Percentiles rank a stretch among this genome's conserved stretches.
Conservation (phyloP, 2,888 invertebrate genomes). For the Margaritifera margaritifera region DNA sequence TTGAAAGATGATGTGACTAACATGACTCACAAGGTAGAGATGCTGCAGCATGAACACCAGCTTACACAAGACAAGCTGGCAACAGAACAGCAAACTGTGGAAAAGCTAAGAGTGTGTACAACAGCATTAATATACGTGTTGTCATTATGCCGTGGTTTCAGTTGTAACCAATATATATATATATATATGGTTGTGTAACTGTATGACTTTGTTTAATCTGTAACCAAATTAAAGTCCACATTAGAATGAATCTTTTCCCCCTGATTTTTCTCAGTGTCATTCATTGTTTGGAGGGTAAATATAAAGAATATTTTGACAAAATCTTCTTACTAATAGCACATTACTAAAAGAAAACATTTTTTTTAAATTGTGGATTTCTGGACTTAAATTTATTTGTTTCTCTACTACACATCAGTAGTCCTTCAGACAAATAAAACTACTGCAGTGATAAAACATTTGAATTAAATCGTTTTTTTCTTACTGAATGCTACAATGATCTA, state of each 20-base stretch:
- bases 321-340: too few relatives aligned
- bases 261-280: too few relatives aligned
- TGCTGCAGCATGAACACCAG: constrained; percentile 53
- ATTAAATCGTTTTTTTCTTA: too few relatives aligned
- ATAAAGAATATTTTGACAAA: too few relatives aligned
- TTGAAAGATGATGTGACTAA: constrained; percentile 50
- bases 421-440: too few relatives aligned
- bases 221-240: background rate
- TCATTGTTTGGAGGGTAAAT: too few relatives aligned
- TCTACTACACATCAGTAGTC: too few relatives aligned
- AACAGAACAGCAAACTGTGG: constrained; percentile 47
- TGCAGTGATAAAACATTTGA: too few relatives aligned
- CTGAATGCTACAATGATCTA: too few relatives aligned
- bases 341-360: too few relatives aligned
- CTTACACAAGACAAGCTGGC: constrained; percentile 51
- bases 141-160: constrained; percentile 6
- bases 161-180: background rate
- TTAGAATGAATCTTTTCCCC: background rate
- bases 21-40: constrained; percentile 47
- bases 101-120: constrained; percentile 54
- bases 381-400: too few relatives aligned
- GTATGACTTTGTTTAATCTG: background rate
- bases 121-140: background rate
- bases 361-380: too few relatives aligned
- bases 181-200: background rate